A percentile compares a stretch with the other conserved stretches of the same genome.
These are phyloP conservation scores for Aurelia coerulea DNA, from an alignment of 30 jellyfish, hydroid and myxozoan species.

Conservation along the genomic window DNA sequence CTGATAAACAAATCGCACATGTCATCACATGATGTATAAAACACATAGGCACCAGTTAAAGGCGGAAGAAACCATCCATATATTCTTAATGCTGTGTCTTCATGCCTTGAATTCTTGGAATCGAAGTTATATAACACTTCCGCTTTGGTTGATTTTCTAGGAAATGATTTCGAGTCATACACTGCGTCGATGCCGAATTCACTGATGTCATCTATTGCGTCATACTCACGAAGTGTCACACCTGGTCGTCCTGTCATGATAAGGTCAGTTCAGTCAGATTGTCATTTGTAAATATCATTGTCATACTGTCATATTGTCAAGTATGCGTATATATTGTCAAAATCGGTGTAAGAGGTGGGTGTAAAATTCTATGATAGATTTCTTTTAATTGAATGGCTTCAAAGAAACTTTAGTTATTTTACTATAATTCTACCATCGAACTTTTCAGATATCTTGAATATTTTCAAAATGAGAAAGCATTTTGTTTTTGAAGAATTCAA, in stretches of 20 bases:
- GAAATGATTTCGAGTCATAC: conserved; percentile 73
- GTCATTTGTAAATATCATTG: too few relatives aligned
- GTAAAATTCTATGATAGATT: too few relatives aligned
- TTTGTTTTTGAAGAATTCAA: too few relatives aligned
- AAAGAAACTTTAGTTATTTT: too few relatives aligned
- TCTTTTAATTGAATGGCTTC: too few relatives aligned
- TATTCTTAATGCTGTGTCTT: conserved; percentile 80
- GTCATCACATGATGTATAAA: conserved; percentile 95
- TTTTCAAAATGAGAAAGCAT: too few relatives aligned
- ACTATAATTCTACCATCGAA: too few relatives aligned
- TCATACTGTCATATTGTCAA: too few relatives aligned
- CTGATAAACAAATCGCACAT: conserved; percentile 90
- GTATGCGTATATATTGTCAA: too few relatives aligned
- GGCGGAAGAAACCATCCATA: conserved; percentile 98
- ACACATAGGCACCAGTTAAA: conserved; percentile 88
- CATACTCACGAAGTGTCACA: conserved; percentile 76
- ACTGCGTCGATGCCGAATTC: conserved; percentile 86
- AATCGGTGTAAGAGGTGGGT: too few relatives aligned
- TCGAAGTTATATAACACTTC: conserved; percentile 87
- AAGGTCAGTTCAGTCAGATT: not conserved
- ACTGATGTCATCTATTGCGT: conserved; percentile 62
- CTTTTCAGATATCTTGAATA: too few relatives aligned
- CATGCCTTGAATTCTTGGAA: conserved; percentile 69
- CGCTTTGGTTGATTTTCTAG: conserved; percentile 74
- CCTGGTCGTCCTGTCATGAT: conserved; percentile 85